Evolutionary conservation across 2,888 invertebrate species (phyloP), one percentile per base, ranked within the genome.

Genomic region (Drosophila rellima): DNA sequence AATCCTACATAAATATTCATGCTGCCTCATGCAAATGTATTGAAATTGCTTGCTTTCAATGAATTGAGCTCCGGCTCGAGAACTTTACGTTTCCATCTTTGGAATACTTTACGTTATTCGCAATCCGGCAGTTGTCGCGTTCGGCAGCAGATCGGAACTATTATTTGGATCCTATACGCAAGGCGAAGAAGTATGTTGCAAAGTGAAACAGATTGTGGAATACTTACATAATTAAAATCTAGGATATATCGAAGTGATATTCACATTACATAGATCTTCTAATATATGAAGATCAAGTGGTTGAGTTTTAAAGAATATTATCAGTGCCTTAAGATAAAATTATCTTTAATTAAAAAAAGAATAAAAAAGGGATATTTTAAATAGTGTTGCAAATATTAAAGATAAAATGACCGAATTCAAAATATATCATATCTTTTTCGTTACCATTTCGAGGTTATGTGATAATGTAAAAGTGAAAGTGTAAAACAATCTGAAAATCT

Each of bases 61-160:
- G 73, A 80, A 75, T 72, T 57, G 64, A 80, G 76, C 72, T 79
- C 65, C 66, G 80, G 65, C 59, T 78, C 76, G 80, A 88, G 86
- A 88, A 78, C 76, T 69, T 70, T 64, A 78, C 78, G 80, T 82
- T 85, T 70, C 68, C 72, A 79, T 79, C 81, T 74, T 74, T 69
- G 52, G 61, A 13, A 76, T 44, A 60, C 52, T 45, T 70, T 69
- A 83, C 76, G 90, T 92, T 92, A 92, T 92, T 92, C 91, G 91
- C 92, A 92, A 91, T 88, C 90, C 86, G 90, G 88, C 91, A 90
- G 90, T 92, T 90, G 92, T 84, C 91, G 92, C 90, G 92, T 88
- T 91, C 92, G 91, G 92, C 89, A 89, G 91, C 83, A 87, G 81
- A 78, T 82, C 82, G 90, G 80, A 79, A 83, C 62, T 70, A 61